Evolutionary conservation across 2,888 invertebrate genomes (phyloP).

Genomic region (Amblyjoppa fuscipennis): DNA sequence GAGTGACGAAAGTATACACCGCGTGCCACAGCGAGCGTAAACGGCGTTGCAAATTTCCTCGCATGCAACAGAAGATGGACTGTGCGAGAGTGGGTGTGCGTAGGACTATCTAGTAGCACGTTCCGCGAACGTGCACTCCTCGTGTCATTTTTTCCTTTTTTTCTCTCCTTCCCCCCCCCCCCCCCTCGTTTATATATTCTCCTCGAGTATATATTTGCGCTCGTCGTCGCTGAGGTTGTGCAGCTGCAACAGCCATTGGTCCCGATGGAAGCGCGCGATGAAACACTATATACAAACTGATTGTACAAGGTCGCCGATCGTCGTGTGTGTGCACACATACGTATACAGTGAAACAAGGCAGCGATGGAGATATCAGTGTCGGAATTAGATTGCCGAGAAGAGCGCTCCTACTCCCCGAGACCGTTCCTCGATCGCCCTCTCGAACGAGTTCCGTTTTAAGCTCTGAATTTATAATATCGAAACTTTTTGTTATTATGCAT

Average conservation of each 20-base stretch:
- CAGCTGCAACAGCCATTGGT: slow-evolving; percentile 34
- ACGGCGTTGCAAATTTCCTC: slow-evolving; percentile 1
- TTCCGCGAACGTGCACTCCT: slow-evolving; percentile 54
- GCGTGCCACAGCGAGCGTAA: neutral
- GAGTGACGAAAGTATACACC: neutral
- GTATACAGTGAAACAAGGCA: neutral
- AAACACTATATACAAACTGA: slow-evolving; percentile 10
- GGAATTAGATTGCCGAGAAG: slow-evolving; percentile 20
- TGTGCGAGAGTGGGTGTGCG: slow-evolving; percentile 30
- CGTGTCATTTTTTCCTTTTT: slow-evolving; percentile 39
- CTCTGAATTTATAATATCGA: neutral
- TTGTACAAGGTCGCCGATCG: slow-evolving; percentile 30
- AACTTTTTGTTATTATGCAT: neutral
- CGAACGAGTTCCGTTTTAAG: neutral
- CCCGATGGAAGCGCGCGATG: slow-evolving; percentile 27
- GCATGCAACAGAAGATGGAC: neutral
- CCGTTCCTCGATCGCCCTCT: neutral
- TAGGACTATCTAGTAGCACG: slow-evolving; percentile 47
- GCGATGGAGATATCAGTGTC: slow-evolving; percentile 31
- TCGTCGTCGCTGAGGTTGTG: slow-evolving; percentile 22
- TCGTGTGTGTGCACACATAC: neutral
- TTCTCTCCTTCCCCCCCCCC: neutral
- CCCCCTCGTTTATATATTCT: slow-evolving; percentile 26
- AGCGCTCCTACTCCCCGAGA: neutral
- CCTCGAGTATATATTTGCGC: slow-evolving; percentile 10